Evolutionary conservation across 1,140 invertebrate species (phyloP), one percentile per base, ranked within the genome.

Genomic region (Ericerus pela): DNA sequence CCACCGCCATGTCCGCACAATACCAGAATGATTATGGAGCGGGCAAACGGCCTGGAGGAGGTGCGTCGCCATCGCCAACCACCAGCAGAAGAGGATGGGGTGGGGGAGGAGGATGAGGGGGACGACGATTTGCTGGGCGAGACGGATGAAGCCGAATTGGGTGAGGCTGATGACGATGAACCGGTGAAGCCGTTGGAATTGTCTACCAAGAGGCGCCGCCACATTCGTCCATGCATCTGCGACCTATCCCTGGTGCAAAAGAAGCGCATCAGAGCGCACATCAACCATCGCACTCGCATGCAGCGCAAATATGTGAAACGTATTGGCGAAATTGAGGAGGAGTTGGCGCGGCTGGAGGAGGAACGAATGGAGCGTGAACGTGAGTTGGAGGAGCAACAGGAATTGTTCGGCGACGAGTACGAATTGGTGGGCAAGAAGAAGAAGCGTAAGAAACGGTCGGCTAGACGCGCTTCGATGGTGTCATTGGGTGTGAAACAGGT

Each of bases 351-450:
- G 8, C 20, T 47, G 4, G 41, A 47, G 14, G 41, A 47, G 26
- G 41, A 47, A 47, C 41, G 41, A 24, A 10, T 47, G 41, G 41
- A 18, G 4, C 2, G 20, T 2, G 41, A 47, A 14, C 41, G 41
- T 4, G 41, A 47, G 20, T 24, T 47, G 12, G 20, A 47, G 26
- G 41, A 47, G 14, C 41, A 47, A 47, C 16, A 47, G 41, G 41
- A 47, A 24, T 14, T 47, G 16, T 47, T 47, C 41, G 41, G 41
- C 20, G 41, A 47, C 41, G 41, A 47, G 41, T 47, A 47, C 41
- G 41, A 47, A 16, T 18, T 47, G 6, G 41, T 47, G 4, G 41
- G 41, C 26, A 47, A 47, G 41, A 47, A 47, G 14, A 47, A 47
- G 18, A 47, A 47, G 16, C 3, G 41, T 2, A 47, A 47, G 41